phyloP scores from a whole-genome alignment of 1,140 invertebrate genomes.

The Drosophila virilis region DNA sequence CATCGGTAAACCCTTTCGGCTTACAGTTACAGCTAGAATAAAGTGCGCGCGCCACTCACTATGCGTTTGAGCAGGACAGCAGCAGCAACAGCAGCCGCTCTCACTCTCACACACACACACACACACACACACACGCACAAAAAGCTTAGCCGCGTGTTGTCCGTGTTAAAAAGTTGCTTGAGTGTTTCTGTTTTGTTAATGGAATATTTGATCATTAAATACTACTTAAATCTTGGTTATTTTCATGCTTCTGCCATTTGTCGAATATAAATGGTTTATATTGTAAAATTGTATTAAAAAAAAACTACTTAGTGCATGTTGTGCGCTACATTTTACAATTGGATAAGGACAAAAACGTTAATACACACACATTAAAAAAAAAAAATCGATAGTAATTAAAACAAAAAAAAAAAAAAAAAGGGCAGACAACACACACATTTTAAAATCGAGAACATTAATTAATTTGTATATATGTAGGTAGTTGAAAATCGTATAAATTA shows the following conservation, averaged over 20 bases:
- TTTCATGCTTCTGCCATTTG: constrained; percentile 28
- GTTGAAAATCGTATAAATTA: neutral
- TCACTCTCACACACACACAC: constrained; percentile 9
- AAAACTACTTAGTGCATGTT: constrained; percentile 14
- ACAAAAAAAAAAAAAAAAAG: neutral
- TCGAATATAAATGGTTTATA: constrained; percentile 21
- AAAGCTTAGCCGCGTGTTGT: constrained; percentile 10
- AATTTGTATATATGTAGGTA: constrained; percentile 20
- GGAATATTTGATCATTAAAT: constrained; percentile 47
- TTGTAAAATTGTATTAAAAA: constrained; percentile 34
- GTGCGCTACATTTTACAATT: constrained; percentile 18
- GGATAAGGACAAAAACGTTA: constrained; percentile 2
- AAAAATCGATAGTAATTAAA: neutral
- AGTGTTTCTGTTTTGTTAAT: constrained; percentile 15
- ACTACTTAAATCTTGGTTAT: constrained; percentile 47
- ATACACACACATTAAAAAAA: neutral
- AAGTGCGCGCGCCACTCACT: constrained; percentile 16
- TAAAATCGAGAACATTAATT: constrained; percentile 1
- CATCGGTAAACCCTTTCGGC: constrained; percentile 28
- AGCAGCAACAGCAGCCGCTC: constrained; percentile 4
- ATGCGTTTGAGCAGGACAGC: constrained; percentile 41
- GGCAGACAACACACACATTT: neutral
- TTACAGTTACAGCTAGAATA: constrained; percentile 48
- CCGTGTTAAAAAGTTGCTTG: constrained; percentile 2
- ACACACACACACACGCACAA: constrained; percentile 9